Percentiles rank a stretch among this genome's conserved stretches.
Conservation (phyloP, 2,797 vertebrate genomes). For the Syngnathus acus region DNA sequence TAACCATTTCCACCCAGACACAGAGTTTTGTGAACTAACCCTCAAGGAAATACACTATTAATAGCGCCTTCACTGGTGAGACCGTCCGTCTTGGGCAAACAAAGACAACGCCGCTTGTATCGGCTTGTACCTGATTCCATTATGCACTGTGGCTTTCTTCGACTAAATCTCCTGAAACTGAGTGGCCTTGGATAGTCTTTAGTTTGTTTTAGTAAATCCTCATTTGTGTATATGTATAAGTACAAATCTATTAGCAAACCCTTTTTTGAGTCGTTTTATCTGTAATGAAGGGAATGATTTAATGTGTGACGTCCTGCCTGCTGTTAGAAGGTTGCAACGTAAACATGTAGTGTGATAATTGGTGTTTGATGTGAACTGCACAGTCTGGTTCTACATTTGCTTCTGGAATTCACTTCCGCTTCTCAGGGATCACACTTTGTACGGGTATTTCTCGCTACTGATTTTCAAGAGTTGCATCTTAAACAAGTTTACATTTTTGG, state of each 20-base stretch:
- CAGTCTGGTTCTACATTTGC: slow-evolving; percentile 38
- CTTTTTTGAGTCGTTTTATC: slow-evolving; percentile 27
- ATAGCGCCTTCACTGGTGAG: slow-evolving; percentile 54
- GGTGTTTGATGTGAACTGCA: slow-evolving; percentile 19
- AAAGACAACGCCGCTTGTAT: slow-evolving; percentile 22
- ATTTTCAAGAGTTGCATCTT: slow-evolving; percentile 36
- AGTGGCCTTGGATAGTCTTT: slow-evolving; percentile 64
- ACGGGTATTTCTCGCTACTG: slow-evolving; percentile 70
- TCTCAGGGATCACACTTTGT: slow-evolving; percentile 76
- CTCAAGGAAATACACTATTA: slow-evolving; percentile 31
- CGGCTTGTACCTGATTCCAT: slow-evolving; percentile 35
- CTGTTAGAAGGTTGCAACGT: slow-evolving; percentile 27
- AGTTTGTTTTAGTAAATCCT: slow-evolving; percentile 37
- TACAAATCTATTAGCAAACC: slow-evolving; percentile 2
- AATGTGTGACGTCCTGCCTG: slow-evolving; percentile 20
- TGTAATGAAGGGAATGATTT: slow-evolving; percentile 24
- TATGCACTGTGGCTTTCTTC: slow-evolving; percentile 63
- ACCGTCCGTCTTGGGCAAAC: slow-evolving; percentile 58
- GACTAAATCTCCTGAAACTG: slow-evolving; percentile 57
- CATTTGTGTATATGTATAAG: slow-evolving; percentile 25
- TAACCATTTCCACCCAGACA: slow-evolving; percentile 24
- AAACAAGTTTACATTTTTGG: slow-evolving; percentile 35
- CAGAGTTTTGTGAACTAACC: slow-evolving; percentile 21
- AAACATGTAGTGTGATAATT: slow-evolving; percentile 11
- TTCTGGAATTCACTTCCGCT: slow-evolving; percentile 45